Evolutionary conservation across 2,888 invertebrate species (phyloP).

Genomic region (Siphlonurus alternatus): DNA sequence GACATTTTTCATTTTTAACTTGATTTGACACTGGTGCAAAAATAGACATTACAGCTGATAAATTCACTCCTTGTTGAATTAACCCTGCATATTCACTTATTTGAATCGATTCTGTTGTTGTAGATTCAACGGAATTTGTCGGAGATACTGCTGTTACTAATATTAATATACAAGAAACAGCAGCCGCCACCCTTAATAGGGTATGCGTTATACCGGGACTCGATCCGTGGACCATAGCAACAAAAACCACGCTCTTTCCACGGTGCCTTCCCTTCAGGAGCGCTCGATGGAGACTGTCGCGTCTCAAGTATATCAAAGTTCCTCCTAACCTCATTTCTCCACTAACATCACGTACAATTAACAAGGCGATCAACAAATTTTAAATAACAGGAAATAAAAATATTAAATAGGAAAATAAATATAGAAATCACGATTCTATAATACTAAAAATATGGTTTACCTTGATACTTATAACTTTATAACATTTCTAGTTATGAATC

Average conservation of each 20-base stretch:
- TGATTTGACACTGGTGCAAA: neutral
- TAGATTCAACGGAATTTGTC: neutral
- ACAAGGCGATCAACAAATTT: too few relatives aligned
- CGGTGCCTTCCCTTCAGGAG: neutral
- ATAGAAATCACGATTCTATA: too few relatives aligned
- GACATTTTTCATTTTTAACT: conserved; percentile 8
- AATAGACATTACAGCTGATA: neutral
- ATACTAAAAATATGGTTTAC: too few relatives aligned
- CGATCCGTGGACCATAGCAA: neutral
- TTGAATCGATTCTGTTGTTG: neutral
- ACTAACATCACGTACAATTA: too few relatives aligned
- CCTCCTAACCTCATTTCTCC: too few relatives aligned
- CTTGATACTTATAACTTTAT: too few relatives aligned
- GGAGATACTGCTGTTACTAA: neutral
- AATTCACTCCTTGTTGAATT: neutral
- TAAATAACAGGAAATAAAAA: too few relatives aligned
- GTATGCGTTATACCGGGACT: neutral
- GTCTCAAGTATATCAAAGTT: too few relatives aligned
- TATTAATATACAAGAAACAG: too few relatives aligned
- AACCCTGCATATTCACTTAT: neutral
- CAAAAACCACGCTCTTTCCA: neutral
- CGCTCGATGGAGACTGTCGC: neutral
- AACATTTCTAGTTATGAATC: too few relatives aligned
- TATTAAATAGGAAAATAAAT: too few relatives aligned
- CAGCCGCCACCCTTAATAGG: neutral